Base-by-base conservation (phyloP, 2,797 vertebrate genomes). In the Gephyroberyx darwinii region DNA sequence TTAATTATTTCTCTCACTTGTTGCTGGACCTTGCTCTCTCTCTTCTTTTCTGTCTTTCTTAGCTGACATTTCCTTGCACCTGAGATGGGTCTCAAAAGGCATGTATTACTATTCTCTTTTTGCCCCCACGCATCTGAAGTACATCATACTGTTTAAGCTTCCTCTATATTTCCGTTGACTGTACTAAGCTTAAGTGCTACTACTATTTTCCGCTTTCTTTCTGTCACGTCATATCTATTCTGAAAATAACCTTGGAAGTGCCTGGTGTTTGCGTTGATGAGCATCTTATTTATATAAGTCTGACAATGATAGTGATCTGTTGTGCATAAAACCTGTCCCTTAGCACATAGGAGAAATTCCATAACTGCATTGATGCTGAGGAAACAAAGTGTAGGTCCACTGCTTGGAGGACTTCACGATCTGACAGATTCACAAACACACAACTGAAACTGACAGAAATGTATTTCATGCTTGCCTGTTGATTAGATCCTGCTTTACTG, bases 61-160 rank as follows among this genome's bases (percentile, higher is more conserved):
- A 92, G 92, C 91, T 92, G 84, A 87, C 82, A 76, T 86, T 85
- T 89, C 86, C 87, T 86, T 92, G 75, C 75, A 81, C 73, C 84
- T 80, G 78, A 87, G 90, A 86, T 90, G 86, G 78, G 77, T 86
- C 85, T 89, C 55, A 67, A 72, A 78, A 92, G 90, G 92, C 89
- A 92, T 80, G 91, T 92, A 91, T 90, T 76, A 13, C 68, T 79
- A 51, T 75, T 86, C 45, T 73, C 64, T 67, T 74, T 69, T 79
- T 8, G 22, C 10, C 2, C 33, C 61, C 20, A 76, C 43, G 72
- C 53, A 64, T 73, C 56, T 72, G 7, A 65, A 51, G 1, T 77
- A 14, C 50, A 50, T 37, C 47, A 53, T 61, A 17, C 19, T 75
- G 51, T 70, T 12, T 20, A 61, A 65, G n/a, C 48, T 35, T 35